phyloP scores from a whole-genome alignment of 2,888 invertebrate genomes.

The Phrixothrix hirtus region DNA sequence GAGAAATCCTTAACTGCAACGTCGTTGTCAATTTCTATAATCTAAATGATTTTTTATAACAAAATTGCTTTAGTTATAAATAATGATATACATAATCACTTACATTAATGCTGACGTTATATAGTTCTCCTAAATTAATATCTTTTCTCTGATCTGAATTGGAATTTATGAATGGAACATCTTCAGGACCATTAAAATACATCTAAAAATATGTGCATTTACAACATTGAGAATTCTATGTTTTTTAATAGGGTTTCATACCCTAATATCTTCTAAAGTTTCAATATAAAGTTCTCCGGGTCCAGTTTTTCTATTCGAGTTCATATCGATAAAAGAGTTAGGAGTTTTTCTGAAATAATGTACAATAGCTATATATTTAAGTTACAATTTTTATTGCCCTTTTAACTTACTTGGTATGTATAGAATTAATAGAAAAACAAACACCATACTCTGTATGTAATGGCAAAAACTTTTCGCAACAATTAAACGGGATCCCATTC shows the following conservation, averaged over 20 bases:
- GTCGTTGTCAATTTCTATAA: conserved; percentile 65
- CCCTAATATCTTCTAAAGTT: conserved; percentile 56
- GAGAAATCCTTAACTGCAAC: conserved; percentile 58
- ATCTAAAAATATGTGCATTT: too few relatives aligned
- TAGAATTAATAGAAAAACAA: conserved; percentile 68
- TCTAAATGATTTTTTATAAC: too few relatives aligned
- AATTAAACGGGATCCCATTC: conserved; percentile 65
- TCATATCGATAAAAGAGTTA: conserved; percentile 36
- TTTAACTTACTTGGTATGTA: conserved; percentile 61
- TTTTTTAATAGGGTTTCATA: too few relatives aligned
- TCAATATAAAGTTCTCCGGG: conserved; percentile 58
- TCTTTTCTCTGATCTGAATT: conserved; percentile 55
- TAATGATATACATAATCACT: too few relatives aligned
- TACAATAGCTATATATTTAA: not conserved
- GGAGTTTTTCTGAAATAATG: conserved; percentile 9
- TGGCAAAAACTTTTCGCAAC: conserved; percentile 70
- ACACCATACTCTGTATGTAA: conserved; percentile 71
- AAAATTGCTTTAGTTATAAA: too few relatives aligned
- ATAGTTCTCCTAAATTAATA: conserved; percentile 50
- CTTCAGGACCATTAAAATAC: conserved; percentile 63
- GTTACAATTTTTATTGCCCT: too few relatives aligned
- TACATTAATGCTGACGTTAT: conserved; percentile 51
- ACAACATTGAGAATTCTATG: too few relatives aligned
- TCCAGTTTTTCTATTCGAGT: conserved; percentile 58
- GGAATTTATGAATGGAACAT: conserved; percentile 62